Evolutionary conservation across 2,888 invertebrate genomes (phyloP), one percentile per base, ranked within the genome.

Genomic region (Anthrax anthrax): DNA sequence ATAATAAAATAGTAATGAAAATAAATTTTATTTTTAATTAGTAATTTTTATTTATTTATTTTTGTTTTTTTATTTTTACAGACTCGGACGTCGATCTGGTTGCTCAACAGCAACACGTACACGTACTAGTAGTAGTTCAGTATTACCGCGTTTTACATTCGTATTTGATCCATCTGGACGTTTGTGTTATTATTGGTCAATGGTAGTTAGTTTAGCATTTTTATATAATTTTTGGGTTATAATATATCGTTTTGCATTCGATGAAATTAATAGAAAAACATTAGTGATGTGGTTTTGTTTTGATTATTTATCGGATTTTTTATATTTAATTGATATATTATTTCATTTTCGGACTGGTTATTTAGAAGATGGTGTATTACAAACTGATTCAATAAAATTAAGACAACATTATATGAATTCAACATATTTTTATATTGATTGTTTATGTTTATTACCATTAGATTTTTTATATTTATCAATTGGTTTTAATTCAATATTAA

Each of bases 151-250:
- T 64, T 88, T 90, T 84, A 91, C 94, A 44, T 94, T 96, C 70
- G 94, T 97, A 56, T 97, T 97, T 70, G 97, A 97, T 74, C 97
- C 97, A 19, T 92, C 96, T 56, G 96, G 96, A 53, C 80, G 95
- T 44, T 77, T 96, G 53, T 91, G 90, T 71, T 94, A 94, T 73
- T 92, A 92, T 67, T 94, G 94, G 94, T 91, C 91, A 59, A 88
- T 92, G 86, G 88, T 92, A 58, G 92, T 94, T 57, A 91, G 91
- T 56, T 79, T 92, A 64, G 92, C 92, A 64, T 94, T 92, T 72
- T 82, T 94, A 62, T 94, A 94, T 75, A 94, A 94, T 72, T 88
- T 94, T 65, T 94, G 92, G 94, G 91, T 91, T 70, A 91, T 96
- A 73, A 92, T 95, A 69, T 96, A 95, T 76, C 84, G 96, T 72